These are phyloP conservation scores for Choristoneura fumiferana DNA, from an alignment of 1,140 invertebrate species.

Conservation along the genomic window DNA sequence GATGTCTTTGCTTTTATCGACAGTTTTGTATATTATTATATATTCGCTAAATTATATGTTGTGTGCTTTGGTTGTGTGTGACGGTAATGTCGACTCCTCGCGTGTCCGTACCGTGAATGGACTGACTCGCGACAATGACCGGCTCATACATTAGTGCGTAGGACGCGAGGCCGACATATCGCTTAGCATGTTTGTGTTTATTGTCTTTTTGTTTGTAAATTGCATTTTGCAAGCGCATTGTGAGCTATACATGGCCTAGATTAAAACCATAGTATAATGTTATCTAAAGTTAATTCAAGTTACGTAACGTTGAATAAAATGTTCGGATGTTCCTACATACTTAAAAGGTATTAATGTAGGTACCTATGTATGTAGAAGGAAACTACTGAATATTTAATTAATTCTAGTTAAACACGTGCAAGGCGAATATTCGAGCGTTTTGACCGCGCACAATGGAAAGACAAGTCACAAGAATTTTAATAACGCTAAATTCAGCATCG, in stretches of 20 bases:
- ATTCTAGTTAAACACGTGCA: too few relatives aligned
- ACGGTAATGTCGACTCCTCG: conserved; percentile 13
- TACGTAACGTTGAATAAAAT: neutral
- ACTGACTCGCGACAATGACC: conserved; percentile 56
- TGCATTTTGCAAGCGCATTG: conserved; percentile 61
- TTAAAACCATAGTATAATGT: conserved; percentile 20
- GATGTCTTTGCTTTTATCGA: neutral
- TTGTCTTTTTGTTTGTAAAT: conserved; percentile 52
- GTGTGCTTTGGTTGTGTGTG: too few relatives aligned
- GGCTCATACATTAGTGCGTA: conserved; percentile 49
- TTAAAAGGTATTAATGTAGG: too few relatives aligned
- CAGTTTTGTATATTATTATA: neutral
- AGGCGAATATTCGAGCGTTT: too few relatives aligned
- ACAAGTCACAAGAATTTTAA: too few relatives aligned
- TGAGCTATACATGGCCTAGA: conserved; percentile 39
- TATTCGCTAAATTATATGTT: neutral
- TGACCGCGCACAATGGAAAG: too few relatives aligned
- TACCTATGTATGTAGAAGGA: too few relatives aligned
- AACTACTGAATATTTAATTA: too few relatives aligned
- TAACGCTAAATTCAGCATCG: too few relatives aligned
- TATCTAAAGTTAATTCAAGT: conserved; percentile 1
- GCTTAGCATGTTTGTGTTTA: conserved; percentile 46
- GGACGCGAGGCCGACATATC: conserved; percentile 59
- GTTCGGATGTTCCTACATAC: too few relatives aligned
- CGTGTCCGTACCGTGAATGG: conserved; percentile 22